Base-by-base conservation (phyloP, 2,888 invertebrate species). In the Nomada fabriciana region DNA sequence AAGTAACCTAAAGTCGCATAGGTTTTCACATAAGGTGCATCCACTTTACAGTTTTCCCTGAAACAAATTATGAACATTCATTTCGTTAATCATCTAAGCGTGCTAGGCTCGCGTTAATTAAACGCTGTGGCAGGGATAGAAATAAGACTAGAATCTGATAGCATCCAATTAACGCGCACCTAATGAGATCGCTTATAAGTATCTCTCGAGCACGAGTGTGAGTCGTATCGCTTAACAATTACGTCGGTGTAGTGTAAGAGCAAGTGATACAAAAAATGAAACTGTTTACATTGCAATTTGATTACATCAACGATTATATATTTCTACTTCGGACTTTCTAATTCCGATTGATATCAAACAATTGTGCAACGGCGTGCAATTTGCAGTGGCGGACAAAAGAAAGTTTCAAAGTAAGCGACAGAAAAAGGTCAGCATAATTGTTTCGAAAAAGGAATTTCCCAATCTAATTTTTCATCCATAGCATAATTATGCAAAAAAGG, bases 1-100 rank as follows among this genome's bases (percentile, higher is more conserved):
- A 98, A 97, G 94, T 98, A 98, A 94, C 98, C 98, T 94, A 98
- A 96, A 91, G 98, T 98, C 94, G 98, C 97, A 94, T 98, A 98
- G 93, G 98, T 98, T 96, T 98, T 98, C 95, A 98, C 98, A 95
- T 98, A 98, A 94, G 98, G 97, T 94, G 97, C 96, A 94, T 98
- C 97, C 95, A 96, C 97, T 94, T 97, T 96, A 95, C 97, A 97
- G 94, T 96, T 96, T 94, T 97, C 97, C 95, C 98, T 98, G 96
- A 90, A 95, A 96, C 87, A 89, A 80, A 89, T 78, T 74, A 84
- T 80, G 29, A 80, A 82, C 76, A 55, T 78, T 81, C 75, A 69
- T 47, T 23, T 52, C 29, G 43, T 83, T 77, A 53, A 61, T 67
- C 13, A 29, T 64, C 43, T 23, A 23, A 64, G 15, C 13, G n/a